phyloP scores from a whole-genome alignment of 1,140 invertebrate genomes.

The Drosophila hydei region DNA sequence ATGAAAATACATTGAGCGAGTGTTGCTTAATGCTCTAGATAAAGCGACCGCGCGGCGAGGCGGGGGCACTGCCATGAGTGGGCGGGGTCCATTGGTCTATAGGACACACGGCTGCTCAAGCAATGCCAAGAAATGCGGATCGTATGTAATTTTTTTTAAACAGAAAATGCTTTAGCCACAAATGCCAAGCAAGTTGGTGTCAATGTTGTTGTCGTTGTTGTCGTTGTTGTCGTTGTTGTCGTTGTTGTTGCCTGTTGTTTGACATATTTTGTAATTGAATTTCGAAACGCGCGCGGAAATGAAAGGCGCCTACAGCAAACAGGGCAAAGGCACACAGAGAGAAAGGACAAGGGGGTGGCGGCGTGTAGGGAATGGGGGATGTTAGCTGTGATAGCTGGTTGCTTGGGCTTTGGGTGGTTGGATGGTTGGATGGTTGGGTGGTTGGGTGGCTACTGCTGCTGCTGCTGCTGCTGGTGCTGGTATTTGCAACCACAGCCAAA shows the following conservation, averaged over 20 bases:
- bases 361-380: not conserved
- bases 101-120: not conserved
- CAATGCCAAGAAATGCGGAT: not conserved
- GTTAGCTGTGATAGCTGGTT: too few species aligned
- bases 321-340: not conserved
- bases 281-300: conserved; percentile 58
- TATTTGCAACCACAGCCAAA: too few species aligned
- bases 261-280: conserved; percentile 82
- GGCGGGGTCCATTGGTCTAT: not conserved
- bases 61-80: too few species aligned
- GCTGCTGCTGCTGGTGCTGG: not conserved
- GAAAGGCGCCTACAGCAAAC: conserved; percentile 25
- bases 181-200: conserved; percentile 25
- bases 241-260: conserved; percentile 54
- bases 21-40: conserved; percentile 11
- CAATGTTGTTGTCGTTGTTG: conserved; percentile 34
- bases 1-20: conserved; percentile 13
- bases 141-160: not conserved
- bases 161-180: conserved; percentile 19
- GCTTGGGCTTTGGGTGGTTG: too few species aligned
- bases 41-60: not conserved
- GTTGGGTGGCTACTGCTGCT: not conserved
- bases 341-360: not conserved
- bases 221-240: conserved; percentile 14
- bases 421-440: too few species aligned